A percentile compares a stretch with the other conserved stretches of the same genome.
phyloP scores from a whole-genome alignment of 2,797 vertebrate genomes.

The Margarornis squamiger region DNA sequence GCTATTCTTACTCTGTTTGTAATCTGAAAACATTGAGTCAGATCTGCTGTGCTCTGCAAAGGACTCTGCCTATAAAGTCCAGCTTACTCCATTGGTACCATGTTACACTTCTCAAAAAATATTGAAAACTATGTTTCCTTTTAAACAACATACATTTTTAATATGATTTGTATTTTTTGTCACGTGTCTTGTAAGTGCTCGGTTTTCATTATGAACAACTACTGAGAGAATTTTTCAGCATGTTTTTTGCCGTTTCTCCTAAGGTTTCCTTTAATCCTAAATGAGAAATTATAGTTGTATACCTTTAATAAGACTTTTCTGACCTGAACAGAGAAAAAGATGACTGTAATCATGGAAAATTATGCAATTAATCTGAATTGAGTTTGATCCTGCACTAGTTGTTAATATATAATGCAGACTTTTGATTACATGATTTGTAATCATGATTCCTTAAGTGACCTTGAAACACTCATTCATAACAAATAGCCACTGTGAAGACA shows the following conservation, averaged over 20 bases:
- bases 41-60: background rate
- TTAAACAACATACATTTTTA: background rate
- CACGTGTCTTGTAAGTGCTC: background rate
- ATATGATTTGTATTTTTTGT: background rate
- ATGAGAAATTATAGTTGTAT: background rate
- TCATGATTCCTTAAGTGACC: background rate
- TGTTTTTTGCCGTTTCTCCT: background rate
- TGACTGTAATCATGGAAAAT: background rate
- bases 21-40: background rate
- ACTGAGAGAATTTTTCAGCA: background rate
- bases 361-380: background rate
- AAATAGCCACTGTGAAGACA: background rate
- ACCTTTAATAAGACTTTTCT: background rate
- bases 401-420: background rate
- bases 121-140: background rate
- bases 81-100: background rate
- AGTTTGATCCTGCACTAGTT: background rate
- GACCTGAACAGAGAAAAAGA: background rate
- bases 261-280: background rate
- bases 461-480: background rate
- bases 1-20: background rate
- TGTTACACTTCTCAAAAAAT: background rate
- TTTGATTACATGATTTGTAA: background rate
- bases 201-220: background rate
- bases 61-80: background rate